These are phyloP conservation scores for Diaperis boleti DNA, from an alignment of 2,888 invertebrate genomes.

Conservation along the genomic window DNA sequence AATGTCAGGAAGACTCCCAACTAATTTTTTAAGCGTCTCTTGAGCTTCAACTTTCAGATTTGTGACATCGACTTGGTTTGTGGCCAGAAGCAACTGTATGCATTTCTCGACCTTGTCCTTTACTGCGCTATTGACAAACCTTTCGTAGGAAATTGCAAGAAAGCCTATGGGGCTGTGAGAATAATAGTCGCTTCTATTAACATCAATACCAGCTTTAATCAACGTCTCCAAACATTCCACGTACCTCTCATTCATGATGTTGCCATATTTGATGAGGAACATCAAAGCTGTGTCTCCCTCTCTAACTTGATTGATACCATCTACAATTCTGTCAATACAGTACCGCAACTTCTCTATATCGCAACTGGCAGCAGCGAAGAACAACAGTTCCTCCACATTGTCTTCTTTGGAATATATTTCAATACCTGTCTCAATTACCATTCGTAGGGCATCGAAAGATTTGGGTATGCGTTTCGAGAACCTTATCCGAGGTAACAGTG, in stretches of 20 bases:
- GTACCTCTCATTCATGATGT: constrained; percentile 56
- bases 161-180: constrained; percentile 41
- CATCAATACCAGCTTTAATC: constrained; percentile 70
- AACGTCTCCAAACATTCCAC: constrained; percentile 69
- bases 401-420: constrained; percentile 22
- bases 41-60: not conserved
- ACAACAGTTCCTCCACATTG: constrained; percentile 27
- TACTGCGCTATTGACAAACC: not conserved
- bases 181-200: constrained; percentile 68
- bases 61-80: constrained; percentile 8
- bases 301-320: constrained; percentile 29
- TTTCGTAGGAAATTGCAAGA: not conserved
- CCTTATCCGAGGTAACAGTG: constrained; percentile 12
- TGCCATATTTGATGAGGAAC: constrained; percentile 38
- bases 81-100: constrained; percentile 19
- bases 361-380: constrained; percentile 38
- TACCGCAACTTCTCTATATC: constrained; percentile 14
- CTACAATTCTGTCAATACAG: constrained; percentile 11
- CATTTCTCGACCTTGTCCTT: constrained; percentile 20
- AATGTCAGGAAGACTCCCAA: not conserved
- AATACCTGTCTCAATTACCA: constrained; percentile 29
- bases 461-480: constrained; percentile 26
- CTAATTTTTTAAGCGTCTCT: not conserved
- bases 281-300: constrained; percentile 32
- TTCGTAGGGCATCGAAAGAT: constrained; percentile 20